Percentiles rank a stretch among this genome's conserved stretches.
Conservation (phyloP, 2,113 vertebrate genomes). For the Mirounga angustirostris region DNA sequence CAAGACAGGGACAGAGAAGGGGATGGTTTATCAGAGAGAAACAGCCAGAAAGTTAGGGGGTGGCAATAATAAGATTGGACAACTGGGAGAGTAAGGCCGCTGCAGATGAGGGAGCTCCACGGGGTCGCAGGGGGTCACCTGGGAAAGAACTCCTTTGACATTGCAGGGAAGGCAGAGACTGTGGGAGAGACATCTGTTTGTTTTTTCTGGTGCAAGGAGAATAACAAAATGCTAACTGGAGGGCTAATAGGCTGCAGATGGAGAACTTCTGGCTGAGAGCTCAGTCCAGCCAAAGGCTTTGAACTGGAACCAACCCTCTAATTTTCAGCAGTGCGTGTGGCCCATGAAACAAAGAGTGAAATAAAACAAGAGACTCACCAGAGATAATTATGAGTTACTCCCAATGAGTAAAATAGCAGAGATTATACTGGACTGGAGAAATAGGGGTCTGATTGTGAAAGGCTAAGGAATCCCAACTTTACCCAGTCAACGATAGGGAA, state of each 20-base stretch:
- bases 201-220: slow-evolving; percentile 68
- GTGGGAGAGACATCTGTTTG: slow-evolving; percentile 75
- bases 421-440: neutral
- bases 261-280: neutral
- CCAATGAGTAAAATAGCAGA: neutral
- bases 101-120: neutral
- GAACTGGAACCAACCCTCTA: slow-evolving; percentile 68
- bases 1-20: no score
- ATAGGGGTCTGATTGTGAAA: neutral
- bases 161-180: neutral
- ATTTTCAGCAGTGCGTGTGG: slow-evolving; percentile 71
- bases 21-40: neutral
- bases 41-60: neutral
- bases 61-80: neutral
- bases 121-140: slow-evolving; percentile 51
- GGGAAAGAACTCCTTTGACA: slow-evolving; percentile 60
- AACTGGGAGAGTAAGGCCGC: neutral
- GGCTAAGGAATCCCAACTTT: neutral
- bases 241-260: slow-evolving; percentile 72
- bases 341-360: slow-evolving; percentile 42
- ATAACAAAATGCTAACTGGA: slow-evolving; percentile 69
- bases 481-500: neutral
- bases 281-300: slow-evolving; percentile 56
- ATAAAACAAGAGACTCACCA: slow-evolving; percentile 35
- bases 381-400: slow-evolving; percentile 39